phyloP scores from a whole-genome alignment of 64 coral and sea anemone genomes.

The Astreopora myriophthalma region DNA sequence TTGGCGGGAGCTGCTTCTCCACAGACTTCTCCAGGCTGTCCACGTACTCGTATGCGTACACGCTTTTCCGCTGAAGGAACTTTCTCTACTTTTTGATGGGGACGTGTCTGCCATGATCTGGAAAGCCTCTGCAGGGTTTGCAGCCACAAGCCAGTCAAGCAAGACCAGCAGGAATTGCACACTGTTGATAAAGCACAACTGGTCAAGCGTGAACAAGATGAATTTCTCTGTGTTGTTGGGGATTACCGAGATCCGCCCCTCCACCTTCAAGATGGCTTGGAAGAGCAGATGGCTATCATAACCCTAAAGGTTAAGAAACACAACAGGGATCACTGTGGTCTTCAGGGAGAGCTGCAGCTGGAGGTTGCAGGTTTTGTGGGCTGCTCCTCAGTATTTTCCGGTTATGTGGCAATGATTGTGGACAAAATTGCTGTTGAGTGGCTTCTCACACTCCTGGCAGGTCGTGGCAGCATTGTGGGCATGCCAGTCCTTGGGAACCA shows the following conservation, averaged over 20 bases:
- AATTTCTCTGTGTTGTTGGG: background rate
- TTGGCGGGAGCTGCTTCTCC: background rate
- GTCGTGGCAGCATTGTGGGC: no score
- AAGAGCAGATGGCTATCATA: background rate
- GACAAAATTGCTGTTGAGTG: background rate
- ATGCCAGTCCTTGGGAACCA: no score
- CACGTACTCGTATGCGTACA: background rate
- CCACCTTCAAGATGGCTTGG: background rate
- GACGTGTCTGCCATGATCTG: no score
- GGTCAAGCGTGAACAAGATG: background rate
- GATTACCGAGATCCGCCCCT: background rate
- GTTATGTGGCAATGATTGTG: background rate
- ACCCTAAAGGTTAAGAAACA: background rate
- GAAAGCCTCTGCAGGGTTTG: no score
- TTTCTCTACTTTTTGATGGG: background rate
- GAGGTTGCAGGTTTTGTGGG: background rate
- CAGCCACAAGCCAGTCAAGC: background rate
- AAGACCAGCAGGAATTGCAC: background rate
- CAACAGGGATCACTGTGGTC: background rate
- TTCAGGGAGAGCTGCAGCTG: background rate
- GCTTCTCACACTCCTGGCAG: no score
- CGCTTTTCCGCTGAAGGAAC: background rate
- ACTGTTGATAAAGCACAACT: background rate
- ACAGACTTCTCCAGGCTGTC: background rate
- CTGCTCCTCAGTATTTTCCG: background rate